These are phyloP conservation scores for Pimephales promelas DNA, from an alignment of 2,113 vertebrate genomes.

Conservation along the genomic window DNA sequence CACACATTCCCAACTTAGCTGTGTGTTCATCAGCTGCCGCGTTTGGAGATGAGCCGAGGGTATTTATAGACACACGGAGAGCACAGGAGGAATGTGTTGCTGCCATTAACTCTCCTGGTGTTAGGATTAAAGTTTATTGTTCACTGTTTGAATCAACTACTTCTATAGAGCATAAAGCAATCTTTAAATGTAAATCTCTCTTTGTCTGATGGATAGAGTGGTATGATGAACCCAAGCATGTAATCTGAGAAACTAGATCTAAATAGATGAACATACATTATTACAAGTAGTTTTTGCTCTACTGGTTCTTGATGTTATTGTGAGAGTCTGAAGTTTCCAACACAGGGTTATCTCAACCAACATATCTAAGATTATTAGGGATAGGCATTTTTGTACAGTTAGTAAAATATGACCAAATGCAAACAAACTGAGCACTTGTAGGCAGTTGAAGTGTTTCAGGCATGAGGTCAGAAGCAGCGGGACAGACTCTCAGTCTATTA, in stretches of 20 bases:
- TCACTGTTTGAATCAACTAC: not conserved
- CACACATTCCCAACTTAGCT: slow-evolving; percentile 7
- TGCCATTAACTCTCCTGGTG: not conserved
- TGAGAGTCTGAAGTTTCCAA: not conserved
- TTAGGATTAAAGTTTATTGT: not conserved
- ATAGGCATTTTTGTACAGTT: too few species aligned
- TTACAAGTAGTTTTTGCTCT: not conserved
- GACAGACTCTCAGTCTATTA: not conserved
- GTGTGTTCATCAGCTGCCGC: not conserved
- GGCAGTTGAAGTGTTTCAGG: not conserved
- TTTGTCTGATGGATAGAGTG: not conserved
- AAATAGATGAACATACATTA: not conserved
- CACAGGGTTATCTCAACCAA: not conserved
- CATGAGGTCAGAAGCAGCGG: not conserved
- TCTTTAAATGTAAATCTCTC: not conserved
- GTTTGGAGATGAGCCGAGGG: not conserved
- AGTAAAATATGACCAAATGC: too few species aligned
- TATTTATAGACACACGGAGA: slow-evolving; percentile 3
- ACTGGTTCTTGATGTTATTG: not conserved
- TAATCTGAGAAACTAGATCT: not conserved
- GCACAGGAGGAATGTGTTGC: not conserved
- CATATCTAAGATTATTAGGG: not conserved
- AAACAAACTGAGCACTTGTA: not conserved
- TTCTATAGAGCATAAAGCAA: not conserved
- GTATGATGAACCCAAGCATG: not conserved